phyloP scores from a whole-genome alignment of 2,888 invertebrate genomes.

The Syrista parreyssii region DNA sequence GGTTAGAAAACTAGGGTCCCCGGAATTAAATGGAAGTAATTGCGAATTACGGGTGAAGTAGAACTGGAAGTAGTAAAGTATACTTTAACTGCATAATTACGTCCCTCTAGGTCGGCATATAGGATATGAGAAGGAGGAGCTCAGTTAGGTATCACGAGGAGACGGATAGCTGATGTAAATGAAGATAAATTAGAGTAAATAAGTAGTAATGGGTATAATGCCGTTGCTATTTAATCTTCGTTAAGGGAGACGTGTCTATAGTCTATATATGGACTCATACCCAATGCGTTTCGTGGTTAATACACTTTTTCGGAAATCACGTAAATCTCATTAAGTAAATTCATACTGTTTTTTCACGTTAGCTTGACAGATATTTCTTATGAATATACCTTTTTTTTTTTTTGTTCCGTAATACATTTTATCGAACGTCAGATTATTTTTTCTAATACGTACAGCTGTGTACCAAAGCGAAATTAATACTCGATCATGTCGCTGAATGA shows the following conservation, averaged over 20 bases:
- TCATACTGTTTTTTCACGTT: background rate
- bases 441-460: background rate
- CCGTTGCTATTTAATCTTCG: slow-evolving; percentile 61
- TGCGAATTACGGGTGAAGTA: slow-evolving; percentile 10
- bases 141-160: background rate
- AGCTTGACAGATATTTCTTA: background rate
- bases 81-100: background rate
- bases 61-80: slow-evolving; percentile 1
- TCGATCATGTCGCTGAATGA: background rate
- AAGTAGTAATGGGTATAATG: slow-evolving; percentile 59
- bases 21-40: slow-evolving; percentile 9
- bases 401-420: too few relatives aligned
- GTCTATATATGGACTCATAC: background rate
- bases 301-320: background rate
- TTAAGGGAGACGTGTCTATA: slow-evolving; percentile 33
- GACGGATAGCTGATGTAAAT: slow-evolving; percentile 49
- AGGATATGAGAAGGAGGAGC: background rate
- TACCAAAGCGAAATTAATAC: background rate
- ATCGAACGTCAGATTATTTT: background rate
- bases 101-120: background rate
- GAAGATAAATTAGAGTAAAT: slow-evolving; percentile 61
- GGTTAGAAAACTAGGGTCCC: background rate
- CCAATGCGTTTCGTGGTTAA: background rate
- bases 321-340: background rate
- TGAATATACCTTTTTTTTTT: background rate